Percentiles rank a stretch among this genome's conserved stretches.
Conservation (phyloP, 2,113 vertebrate genomes). For the Hippocampus abdominalis region DNA sequence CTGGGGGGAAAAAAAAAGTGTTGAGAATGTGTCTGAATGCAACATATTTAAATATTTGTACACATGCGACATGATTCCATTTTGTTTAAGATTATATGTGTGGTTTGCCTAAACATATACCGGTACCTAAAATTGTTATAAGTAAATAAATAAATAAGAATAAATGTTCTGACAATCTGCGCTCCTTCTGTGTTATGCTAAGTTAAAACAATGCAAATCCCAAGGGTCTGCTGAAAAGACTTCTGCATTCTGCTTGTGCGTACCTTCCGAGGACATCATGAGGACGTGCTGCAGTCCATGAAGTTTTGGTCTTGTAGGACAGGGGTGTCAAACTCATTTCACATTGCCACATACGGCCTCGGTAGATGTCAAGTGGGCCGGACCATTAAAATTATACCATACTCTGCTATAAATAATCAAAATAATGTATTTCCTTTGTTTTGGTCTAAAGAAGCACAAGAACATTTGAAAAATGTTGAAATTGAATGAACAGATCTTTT, state of each 20-base stretch:
- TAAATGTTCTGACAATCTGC: not conserved
- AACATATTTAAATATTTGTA: not conserved
- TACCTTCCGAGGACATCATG: not conserved
- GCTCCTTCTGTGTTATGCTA: not conserved
- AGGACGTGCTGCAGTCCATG: not conserved
- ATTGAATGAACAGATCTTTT: too few relatives aligned
- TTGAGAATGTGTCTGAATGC: not conserved
- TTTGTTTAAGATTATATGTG: not conserved
- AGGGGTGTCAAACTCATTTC: too few relatives aligned
- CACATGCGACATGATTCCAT: not conserved
- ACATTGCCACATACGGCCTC: too few relatives aligned
- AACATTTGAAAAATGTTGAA: too few relatives aligned
- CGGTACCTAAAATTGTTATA: too few relatives aligned
- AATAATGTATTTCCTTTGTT: too few relatives aligned
- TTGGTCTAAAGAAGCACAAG: too few relatives aligned
- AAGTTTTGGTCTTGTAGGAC: not conserved
- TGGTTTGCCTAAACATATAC: not conserved
- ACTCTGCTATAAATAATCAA: too few relatives aligned
- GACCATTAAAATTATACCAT: too few relatives aligned
- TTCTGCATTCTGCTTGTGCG: not conserved
- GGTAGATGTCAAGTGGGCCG: too few relatives aligned
- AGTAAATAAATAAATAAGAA: not conserved
- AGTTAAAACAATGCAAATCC: not conserved
- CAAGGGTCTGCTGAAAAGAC: not conserved
- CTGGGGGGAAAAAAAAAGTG: slow-evolving; percentile 13